Conservation (phyloP, 2,797 vertebrate genomes). For the Pampus argenteus region DNA sequence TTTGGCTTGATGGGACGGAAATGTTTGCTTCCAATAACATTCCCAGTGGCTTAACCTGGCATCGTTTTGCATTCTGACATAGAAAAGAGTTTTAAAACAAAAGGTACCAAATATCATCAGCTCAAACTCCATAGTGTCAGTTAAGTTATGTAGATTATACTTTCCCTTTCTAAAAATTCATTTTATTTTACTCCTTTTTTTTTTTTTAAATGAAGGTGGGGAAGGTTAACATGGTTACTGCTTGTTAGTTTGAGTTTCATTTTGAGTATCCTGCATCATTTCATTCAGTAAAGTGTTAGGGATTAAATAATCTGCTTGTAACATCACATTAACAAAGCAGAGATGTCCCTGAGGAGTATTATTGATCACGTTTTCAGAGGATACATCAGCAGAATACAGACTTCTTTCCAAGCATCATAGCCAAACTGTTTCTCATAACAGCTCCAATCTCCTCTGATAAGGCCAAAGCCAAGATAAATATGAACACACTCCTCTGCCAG, state of each 20-base stretch:
- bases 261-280: no score
- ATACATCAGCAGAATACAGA: constrained; percentile 19
- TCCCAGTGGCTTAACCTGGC: background rate
- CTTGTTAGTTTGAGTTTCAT: no score
- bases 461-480: constrained; percentile 82
- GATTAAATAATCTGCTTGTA: background rate
- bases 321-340: background rate
- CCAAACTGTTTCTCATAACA: constrained; percentile 78
- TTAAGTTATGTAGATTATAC: background rate
- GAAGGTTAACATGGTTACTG: background rate
- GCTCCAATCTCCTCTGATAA: constrained; percentile 81
- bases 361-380: constrained; percentile 15
- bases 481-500: constrained; percentile 75
- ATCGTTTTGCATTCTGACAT: background rate
- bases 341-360: background rate
- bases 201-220: no score
- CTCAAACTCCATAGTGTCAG: background rate
- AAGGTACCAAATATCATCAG: background rate
- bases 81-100: background rate
- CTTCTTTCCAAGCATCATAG: constrained; percentile 43
- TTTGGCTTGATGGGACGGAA: constrained; percentile 67
- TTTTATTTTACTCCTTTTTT: no score
- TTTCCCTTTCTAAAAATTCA: background rate
- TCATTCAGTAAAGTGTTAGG: no score
- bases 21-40: constrained; percentile 69